Conservation (phyloP, 64 coral and sea anemone genomes). For the Montipora foliosa region DNA sequence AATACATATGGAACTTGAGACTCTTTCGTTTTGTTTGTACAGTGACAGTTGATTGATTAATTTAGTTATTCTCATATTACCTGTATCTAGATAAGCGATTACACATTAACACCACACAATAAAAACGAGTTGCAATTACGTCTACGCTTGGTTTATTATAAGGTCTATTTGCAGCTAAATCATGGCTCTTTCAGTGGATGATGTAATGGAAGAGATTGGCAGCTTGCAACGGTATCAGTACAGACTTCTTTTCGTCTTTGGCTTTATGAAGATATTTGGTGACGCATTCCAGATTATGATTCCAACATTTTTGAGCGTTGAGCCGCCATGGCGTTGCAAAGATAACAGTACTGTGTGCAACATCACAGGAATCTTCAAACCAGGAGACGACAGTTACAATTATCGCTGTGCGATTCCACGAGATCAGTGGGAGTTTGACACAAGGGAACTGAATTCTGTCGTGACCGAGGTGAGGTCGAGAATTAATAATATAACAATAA, state of each 20-base stretch:
- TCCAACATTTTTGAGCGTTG: slow-evolving; percentile 59
- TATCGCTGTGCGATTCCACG: slow-evolving; percentile 72
- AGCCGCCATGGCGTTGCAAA: slow-evolving; percentile 79
- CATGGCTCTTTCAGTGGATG: slow-evolving; percentile 74
- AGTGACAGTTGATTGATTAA: no score
- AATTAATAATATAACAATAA: no score
- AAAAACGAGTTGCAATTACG: no score
- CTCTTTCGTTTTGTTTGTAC: no score
- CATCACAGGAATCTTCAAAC: slow-evolving; percentile 56
- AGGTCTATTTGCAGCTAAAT: not conserved
- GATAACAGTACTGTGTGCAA: slow-evolving; percentile 69
- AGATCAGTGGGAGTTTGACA: slow-evolving; percentile 68
- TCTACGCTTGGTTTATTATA: no score
- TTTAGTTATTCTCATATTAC: no score
- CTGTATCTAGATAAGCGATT: no score
- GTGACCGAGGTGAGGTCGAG: slow-evolving; percentile 56
- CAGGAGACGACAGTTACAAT: slow-evolving; percentile 65
- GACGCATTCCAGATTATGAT: slow-evolving; percentile 64
- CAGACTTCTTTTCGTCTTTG: slow-evolving; percentile 27
- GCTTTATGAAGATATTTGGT: slow-evolving; percentile 58
- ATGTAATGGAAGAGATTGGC: slow-evolving; percentile 63
- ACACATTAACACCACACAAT: no score
- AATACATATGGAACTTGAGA: no score
- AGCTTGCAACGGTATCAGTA: slow-evolving; percentile 67
- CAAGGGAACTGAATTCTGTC: slow-evolving; percentile 23